Percentiles rank a stretch among this genome's conserved stretches.
phyloP scores from a whole-genome alignment of 2,113 vertebrate species.

The Raja brachyura region DNA sequence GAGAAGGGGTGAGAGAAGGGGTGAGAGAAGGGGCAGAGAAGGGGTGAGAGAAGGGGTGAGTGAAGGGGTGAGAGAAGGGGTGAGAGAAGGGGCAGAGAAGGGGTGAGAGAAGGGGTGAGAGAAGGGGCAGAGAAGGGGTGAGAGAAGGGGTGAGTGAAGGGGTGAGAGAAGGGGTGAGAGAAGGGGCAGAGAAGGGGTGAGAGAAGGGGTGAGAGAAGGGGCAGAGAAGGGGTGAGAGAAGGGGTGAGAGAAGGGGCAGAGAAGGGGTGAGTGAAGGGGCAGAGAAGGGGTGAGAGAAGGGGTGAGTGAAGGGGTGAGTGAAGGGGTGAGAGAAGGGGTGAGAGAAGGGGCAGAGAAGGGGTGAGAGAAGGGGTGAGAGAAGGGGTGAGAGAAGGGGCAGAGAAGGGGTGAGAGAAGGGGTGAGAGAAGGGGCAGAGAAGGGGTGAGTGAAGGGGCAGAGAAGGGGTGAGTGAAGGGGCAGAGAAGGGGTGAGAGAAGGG shows the following conservation, averaged over 20 bases:
- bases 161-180: not conserved
- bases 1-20: not conserved
- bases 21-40: no score
- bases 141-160: not conserved
- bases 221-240: not conserved
- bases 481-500: not conserved
- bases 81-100: no score
- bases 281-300: no score
- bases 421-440: not conserved
- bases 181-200: no score
- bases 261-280: not conserved
- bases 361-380: not conserved
- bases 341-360: no score
- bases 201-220: not conserved
- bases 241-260: not conserved
- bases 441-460: not conserved
- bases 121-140: not conserved
- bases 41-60: no score
- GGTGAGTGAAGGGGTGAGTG: no score
- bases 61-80: no score
- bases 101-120: not conserved
- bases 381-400: not conserved
- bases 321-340: not conserved
- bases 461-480: not conserved
- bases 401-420: no score